Base-by-base conservation (phyloP, 2,888 invertebrate genomes). In the Clivina fossor region DNA sequence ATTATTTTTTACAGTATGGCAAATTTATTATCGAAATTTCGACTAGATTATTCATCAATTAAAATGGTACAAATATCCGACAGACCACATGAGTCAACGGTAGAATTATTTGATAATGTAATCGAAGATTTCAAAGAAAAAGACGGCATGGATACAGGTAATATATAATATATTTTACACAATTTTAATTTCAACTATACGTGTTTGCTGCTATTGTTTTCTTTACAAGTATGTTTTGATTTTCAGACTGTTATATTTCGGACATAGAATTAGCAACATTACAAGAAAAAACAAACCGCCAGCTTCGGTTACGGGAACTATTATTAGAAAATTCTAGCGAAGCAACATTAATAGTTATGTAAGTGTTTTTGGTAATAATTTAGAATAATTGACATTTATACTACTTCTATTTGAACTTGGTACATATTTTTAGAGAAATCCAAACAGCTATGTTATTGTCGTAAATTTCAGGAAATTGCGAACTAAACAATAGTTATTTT, bases 331-430 rank as follows among this genome's bases (percentile, higher is more conserved):
- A 98, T 77, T 97, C 96, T 1, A 83, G 79, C 62, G 82, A 88
- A 50, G 88, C 97, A 0, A 83, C 86, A n/a, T 80, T 98, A 60
- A 84, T 99, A 64, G 93, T 98, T 51, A 94, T 98, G 98, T 97
- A 85, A 76, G 86, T 74, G 58, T 56, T 18, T 24, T 19, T 32
- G 11, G 37, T 49, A 46, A 28, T 38, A 22, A 2, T 8, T 49
- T 37, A 18, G 16, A 37, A 37, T 8, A 37, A 37, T 16, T n/a
- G n/a, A n/a, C n/a, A n/a, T n/a, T n/a, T n/a, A 15, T 35, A 1
- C n/a, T 8, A 37, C 32, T 11, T 22, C 53, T 40, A 50, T 19
- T 35, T 35, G 9, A 32, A 32, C 19, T 46, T 15, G n/a, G 11
- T 15, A 37, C 9, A 16, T 28, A 7, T 24, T 46, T 56, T 16